These are phyloP conservation scores for Tryphoninae sp. DNA, from an alignment of 2,888 invertebrate species.

Conservation along the genomic window DNA sequence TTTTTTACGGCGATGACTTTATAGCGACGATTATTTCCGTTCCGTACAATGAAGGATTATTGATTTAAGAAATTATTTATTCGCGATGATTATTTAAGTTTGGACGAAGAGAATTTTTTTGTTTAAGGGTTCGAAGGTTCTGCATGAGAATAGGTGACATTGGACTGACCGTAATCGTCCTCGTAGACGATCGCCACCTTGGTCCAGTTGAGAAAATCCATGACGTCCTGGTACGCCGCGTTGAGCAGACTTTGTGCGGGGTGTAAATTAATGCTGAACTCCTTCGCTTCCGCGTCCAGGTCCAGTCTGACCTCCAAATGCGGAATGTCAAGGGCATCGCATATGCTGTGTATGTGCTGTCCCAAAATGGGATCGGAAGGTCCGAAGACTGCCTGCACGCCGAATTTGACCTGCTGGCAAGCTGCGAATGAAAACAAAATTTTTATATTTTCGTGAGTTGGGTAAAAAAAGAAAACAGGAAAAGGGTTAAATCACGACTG, in stretches of 20 bases:
- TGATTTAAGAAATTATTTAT: too few species aligned
- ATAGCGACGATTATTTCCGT: neutral
- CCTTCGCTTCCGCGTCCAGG: conserved; percentile 84
- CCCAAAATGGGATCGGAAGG: conserved; percentile 89
- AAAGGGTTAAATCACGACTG: neutral
- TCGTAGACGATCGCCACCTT: conserved; percentile 91
- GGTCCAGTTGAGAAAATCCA: conserved; percentile 91
- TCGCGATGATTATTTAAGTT: too few species aligned
- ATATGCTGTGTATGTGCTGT: conserved; percentile 90
- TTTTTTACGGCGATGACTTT: neutral
- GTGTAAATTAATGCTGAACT: conserved; percentile 90
- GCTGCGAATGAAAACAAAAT: conserved; percentile 82
- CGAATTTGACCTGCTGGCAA: conserved; percentile 87
- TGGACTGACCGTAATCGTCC: conserved; percentile 86
- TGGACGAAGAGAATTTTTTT: neutral
- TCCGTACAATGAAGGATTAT: too few species aligned
- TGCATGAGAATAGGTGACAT: neutral
- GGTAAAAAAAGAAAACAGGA: neutral
- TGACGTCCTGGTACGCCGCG: conserved; percentile 88
- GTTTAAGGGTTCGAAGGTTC: neutral
- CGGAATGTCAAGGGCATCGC: conserved; percentile 91
- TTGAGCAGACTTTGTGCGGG: conserved; percentile 89
- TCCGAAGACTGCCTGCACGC: conserved; percentile 90
- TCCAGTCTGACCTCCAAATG: conserved; percentile 88
- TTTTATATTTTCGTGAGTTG: neutral